These are phyloP conservation scores for Pyrgilauda ruficollis DNA, from an alignment of 2,113 vertebrate species.

Conservation along the genomic window DNA sequence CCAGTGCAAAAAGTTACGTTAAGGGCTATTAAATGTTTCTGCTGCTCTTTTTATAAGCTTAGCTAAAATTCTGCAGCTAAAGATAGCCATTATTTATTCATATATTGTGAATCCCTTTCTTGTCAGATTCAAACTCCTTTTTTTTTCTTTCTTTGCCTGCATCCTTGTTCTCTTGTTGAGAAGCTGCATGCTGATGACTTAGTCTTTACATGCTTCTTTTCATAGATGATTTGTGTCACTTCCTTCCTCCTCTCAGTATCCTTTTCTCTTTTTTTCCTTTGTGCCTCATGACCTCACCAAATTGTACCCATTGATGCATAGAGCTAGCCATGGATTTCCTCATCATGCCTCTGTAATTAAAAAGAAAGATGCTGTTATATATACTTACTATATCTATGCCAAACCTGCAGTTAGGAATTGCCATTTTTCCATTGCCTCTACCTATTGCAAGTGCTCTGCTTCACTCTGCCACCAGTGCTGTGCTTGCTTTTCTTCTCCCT, in stretches of 20 bases:
- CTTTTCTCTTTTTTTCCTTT: not conserved
- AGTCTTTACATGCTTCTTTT: not conserved
- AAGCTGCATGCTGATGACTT: not conserved
- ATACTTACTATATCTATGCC: not conserved
- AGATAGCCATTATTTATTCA: not conserved
- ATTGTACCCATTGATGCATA: not conserved
- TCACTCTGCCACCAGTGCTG: not conserved
- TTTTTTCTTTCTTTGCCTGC: not conserved
- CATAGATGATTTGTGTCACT: not conserved
- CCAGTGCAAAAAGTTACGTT: accelerated
- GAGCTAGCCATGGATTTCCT: not conserved
- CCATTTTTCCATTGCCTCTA: not conserved
- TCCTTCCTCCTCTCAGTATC: not conserved
- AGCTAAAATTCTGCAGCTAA: not conserved
- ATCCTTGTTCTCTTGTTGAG: not conserved
- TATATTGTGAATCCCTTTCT: not conserved
- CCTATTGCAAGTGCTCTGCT: not conserved
- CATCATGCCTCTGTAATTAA: not conserved
- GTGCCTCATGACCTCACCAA: not conserved
- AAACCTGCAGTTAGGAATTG: not conserved
- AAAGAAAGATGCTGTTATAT: not conserved
- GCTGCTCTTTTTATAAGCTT: not conserved
- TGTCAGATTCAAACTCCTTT: not conserved
- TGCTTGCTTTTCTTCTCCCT: not conserved
- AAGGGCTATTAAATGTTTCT: not conserved